Percentiles rank a stretch among this genome's conserved stretches.
Conservation (phyloP, 1,140 invertebrate genomes). For the Nixonia krombeini region DNA sequence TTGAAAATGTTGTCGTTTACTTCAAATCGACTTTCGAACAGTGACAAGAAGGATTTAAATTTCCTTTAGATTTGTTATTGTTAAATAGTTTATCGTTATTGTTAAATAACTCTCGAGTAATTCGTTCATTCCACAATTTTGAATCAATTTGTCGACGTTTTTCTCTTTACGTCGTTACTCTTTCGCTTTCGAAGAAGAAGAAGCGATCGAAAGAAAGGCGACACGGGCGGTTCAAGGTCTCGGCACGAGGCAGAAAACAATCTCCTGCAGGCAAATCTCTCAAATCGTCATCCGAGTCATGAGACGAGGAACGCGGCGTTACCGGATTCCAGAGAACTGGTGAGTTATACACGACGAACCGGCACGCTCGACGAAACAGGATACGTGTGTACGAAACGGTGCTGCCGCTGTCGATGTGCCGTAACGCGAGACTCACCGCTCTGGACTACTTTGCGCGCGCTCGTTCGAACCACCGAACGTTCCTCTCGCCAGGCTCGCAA, state of each 20-base stretch:
- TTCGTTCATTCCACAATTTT: too few species aligned
- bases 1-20: background rate
- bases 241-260: slow-evolving; percentile 12
- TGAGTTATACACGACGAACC: slow-evolving; percentile 35
- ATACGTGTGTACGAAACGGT: slow-evolving; percentile 13
- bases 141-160: too few species aligned
- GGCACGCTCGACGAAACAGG: slow-evolving; percentile 26
- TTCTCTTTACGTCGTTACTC: too few species aligned
- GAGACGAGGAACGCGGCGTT: slow-evolving; percentile 33
- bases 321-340: slow-evolving; percentile 35
- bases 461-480: background rate
- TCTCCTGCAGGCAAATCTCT: slow-evolving; percentile 25
- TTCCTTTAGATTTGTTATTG: too few species aligned
- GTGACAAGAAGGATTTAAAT: background rate
- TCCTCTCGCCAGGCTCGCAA: too few species aligned
- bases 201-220: background rate
- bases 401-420: slow-evolving; percentile 10
- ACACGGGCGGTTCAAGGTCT: slow-evolving; percentile 39
- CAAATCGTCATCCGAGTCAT: slow-evolving; percentile 38
- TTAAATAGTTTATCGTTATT: too few species aligned
- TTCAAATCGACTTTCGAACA: background rate
- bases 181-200: too few species aligned
- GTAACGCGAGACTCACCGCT: slow-evolving; percentile 9
- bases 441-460: slow-evolving; percentile 1
- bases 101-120: too few species aligned